These are phyloP conservation scores for Drosophila parvula DNA, from an alignment of 1,140 invertebrate genomes.

Conservation along the genomic window DNA sequence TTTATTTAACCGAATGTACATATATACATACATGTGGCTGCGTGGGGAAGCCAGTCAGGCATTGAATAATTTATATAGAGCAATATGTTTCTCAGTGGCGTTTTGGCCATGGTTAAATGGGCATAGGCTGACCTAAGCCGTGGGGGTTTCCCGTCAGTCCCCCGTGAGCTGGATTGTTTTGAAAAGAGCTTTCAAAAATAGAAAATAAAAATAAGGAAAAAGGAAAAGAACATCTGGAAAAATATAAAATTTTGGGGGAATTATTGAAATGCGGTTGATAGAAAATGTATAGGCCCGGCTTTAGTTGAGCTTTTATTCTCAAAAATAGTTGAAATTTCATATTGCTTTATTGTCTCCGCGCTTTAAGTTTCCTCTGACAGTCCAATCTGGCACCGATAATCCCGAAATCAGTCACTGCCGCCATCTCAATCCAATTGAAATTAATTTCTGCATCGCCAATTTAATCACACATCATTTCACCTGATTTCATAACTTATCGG, in stretches of 20 bases:
- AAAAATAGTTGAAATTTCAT: background rate
- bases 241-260: conserved; percentile 7
- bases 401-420: conserved; percentile 19
- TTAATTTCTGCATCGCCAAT: conserved; percentile 59
- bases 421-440: conserved; percentile 42
- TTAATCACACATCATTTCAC: conserved; percentile 68
- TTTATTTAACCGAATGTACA: conserved; percentile 4
- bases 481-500: conserved; percentile 73
- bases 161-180: conserved; percentile 23
- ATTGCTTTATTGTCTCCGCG: background rate
- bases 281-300: background rate
- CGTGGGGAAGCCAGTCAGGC: conserved; percentile 16
- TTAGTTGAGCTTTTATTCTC: background rate
- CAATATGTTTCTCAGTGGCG: conserved; percentile 25
- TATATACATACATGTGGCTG: background rate
- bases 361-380: background rate
- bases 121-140: conserved; percentile 4
- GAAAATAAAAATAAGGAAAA: background rate
- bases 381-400: conserved; percentile 8
- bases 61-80: conserved; percentile 48
- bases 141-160: conserved; percentile 1
- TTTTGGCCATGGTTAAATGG: conserved; percentile 31
- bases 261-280: background rate
- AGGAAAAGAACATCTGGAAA: background rate
- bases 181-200: conserved; percentile 19